Evolutionary conservation across 2,888 invertebrate genomes (phyloP).

Genomic region (Holacanthella duospinosa): DNA sequence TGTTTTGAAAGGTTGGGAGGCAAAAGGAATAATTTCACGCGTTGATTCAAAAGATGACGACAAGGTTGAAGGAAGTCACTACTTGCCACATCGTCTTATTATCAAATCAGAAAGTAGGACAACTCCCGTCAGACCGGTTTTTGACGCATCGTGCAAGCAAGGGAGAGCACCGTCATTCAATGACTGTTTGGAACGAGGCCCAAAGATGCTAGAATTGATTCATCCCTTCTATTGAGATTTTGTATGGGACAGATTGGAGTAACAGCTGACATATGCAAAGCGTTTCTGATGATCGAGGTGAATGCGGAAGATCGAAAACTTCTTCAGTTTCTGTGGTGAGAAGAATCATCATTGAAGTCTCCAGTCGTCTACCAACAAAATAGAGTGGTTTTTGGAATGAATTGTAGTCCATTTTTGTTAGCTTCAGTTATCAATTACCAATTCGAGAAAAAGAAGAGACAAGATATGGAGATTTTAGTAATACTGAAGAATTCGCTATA

Average conservation of each 20-base stretch:
- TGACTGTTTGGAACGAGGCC: constrained; percentile 23
- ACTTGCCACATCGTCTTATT: constrained; percentile 5
- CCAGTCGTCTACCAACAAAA: background rate
- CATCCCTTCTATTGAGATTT: constrained; percentile 15
- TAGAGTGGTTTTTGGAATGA: background rate
- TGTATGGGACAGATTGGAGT: constrained; percentile 11
- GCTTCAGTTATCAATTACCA: background rate
- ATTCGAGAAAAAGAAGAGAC: background rate
- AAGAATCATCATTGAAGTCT: background rate
- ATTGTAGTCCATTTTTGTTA: background rate
- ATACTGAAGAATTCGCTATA: background rate
- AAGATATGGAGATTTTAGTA: background rate
- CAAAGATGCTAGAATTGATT: constrained; percentile 22
- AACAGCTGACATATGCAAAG: constrained; percentile 37
- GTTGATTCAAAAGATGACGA: constrained; percentile 17
- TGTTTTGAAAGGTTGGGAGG: constrained; percentile 15
- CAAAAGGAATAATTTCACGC: constrained; percentile 35
- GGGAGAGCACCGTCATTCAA: background rate
- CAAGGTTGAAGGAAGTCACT: background rate
- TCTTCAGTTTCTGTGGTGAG: constrained; percentile 37
- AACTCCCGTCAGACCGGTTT: constrained; percentile 1
- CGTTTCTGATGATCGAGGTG: constrained; percentile 39
- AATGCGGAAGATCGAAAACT: constrained; percentile 35
- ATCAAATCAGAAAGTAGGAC: background rate
- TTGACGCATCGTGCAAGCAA: background rate